phyloP scores from a whole-genome alignment of 2,113 vertebrate species.

The Nycticryphes semicollaris region DNA sequence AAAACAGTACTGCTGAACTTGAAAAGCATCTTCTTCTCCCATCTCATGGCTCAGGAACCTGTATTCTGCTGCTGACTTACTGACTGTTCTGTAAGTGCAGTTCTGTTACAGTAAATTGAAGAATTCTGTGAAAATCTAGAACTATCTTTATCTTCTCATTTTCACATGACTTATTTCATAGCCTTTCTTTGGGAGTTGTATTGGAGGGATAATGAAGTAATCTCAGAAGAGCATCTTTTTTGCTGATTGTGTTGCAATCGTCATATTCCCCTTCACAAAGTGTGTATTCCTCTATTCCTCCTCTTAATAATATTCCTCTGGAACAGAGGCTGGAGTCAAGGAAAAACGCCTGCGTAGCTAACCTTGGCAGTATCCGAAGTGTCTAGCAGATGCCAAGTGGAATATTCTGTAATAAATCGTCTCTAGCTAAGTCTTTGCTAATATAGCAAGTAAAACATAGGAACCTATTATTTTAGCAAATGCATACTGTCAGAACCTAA shows the following conservation, averaged over 20 bases:
- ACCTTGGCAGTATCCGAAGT: background rate
- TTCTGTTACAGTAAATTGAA: background rate
- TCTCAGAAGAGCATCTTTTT: background rate
- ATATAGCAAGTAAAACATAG: background rate
- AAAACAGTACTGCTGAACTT: background rate
- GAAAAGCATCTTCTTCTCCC: background rate
- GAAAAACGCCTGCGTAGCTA: background rate
- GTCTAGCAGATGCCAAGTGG: background rate
- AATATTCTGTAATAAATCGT: slow-evolving; percentile 3
- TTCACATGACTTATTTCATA: background rate
- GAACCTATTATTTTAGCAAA: slow-evolving; percentile 1
- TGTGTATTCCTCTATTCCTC: background rate
- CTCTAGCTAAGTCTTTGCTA: background rate
- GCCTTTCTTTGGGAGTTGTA: background rate
- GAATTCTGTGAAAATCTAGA: background rate
- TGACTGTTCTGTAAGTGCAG: background rate
- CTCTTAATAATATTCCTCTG: background rate
- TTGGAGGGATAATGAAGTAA: background rate
- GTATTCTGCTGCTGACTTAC: background rate
- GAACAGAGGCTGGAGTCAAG: background rate
- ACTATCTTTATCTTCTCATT: background rate
- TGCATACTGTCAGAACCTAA: background rate
- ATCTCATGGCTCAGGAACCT: background rate
- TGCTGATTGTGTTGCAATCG: background rate
- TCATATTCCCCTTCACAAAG: background rate